These are phyloP conservation scores for Agrochola lychnidis DNA, from an alignment of 2,888 invertebrate species.

Conservation along the genomic window DNA sequence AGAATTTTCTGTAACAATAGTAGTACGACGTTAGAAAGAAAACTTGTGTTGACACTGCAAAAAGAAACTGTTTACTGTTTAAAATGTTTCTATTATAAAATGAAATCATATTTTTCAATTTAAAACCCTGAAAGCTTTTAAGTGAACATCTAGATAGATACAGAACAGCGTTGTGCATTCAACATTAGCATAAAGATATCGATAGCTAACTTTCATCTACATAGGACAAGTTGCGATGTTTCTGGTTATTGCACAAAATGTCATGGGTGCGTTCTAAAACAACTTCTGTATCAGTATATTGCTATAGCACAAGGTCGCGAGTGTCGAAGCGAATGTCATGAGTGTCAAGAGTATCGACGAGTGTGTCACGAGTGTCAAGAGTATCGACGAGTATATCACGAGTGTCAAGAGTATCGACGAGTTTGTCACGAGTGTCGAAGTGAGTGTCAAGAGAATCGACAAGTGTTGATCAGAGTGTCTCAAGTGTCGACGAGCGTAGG, in stretches of 20 bases:
- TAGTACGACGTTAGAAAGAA: background rate
- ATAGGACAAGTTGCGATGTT: background rate
- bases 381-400: no score
- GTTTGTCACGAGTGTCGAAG: no score
- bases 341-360: background rate
- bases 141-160: background rate
- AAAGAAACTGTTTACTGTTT: conserved; percentile 14
- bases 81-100: conserved; percentile 6
- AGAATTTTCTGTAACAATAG: background rate
- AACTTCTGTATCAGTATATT: background rate
- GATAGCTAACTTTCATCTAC: background rate
- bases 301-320: background rate
- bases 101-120: background rate
- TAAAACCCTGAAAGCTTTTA: background rate
- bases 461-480: no score
- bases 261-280: background rate
- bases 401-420: no score
- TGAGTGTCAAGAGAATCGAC: no score
- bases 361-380: background rate
- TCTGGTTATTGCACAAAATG: background rate
- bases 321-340: background rate
- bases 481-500: no score
- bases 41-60: conserved; percentile 1
- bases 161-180: background rate
- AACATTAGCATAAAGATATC: background rate